Evolutionary conservation across 2,113 vertebrate species (phyloP).

Genomic region (Mola mola): DNA sequence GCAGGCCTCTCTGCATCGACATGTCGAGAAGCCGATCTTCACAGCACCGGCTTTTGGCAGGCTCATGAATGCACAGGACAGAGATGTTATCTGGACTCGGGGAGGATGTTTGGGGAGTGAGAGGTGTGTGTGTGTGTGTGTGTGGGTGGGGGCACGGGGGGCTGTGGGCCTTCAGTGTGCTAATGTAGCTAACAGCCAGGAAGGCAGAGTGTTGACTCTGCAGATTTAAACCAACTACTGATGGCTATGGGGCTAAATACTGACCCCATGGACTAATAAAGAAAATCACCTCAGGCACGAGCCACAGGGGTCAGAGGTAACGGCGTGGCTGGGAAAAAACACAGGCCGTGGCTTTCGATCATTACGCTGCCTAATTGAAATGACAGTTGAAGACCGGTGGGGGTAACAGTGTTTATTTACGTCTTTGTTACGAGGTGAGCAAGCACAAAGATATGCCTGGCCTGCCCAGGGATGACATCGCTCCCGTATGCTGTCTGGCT

Average conservation of each 20-base stretch:
- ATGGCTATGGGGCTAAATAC: slow-evolving; percentile 72
- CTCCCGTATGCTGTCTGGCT: slow-evolving; percentile 86
- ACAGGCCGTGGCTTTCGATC: slow-evolving; percentile 64
- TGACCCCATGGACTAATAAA: slow-evolving; percentile 72
- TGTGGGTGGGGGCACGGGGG: too few species aligned
- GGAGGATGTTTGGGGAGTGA: slow-evolving; percentile 78
- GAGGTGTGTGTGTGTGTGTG: too few species aligned
- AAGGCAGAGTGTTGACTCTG: slow-evolving; percentile 88
- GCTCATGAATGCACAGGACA: slow-evolving; percentile 65
- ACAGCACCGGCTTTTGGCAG: slow-evolving; percentile 42
- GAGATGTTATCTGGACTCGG: slow-evolving; percentile 77
- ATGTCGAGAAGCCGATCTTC: slow-evolving; percentile 20
- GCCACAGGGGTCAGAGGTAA: slow-evolving; percentile 78
- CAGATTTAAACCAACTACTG: slow-evolving; percentile 79
- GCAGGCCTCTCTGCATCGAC: slow-evolving; percentile 44
- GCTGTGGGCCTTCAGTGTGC: slow-evolving; percentile 81
- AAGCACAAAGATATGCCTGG: slow-evolving; percentile 86
- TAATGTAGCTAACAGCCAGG: slow-evolving; percentile 87
- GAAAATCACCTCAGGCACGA: slow-evolving; percentile 79
- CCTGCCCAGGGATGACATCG: slow-evolving; percentile 79
- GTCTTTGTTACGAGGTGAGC: slow-evolving; percentile 88
- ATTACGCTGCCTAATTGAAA: slow-evolving; percentile 84
- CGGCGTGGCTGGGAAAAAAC: slow-evolving; percentile 72
- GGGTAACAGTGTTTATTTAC: slow-evolving; percentile 86
- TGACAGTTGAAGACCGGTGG: slow-evolving; percentile 86